Evolutionary conservation across 2,797 vertebrate species (phyloP).

Genomic region (Sternarchorhynchus goeldii): DNA sequence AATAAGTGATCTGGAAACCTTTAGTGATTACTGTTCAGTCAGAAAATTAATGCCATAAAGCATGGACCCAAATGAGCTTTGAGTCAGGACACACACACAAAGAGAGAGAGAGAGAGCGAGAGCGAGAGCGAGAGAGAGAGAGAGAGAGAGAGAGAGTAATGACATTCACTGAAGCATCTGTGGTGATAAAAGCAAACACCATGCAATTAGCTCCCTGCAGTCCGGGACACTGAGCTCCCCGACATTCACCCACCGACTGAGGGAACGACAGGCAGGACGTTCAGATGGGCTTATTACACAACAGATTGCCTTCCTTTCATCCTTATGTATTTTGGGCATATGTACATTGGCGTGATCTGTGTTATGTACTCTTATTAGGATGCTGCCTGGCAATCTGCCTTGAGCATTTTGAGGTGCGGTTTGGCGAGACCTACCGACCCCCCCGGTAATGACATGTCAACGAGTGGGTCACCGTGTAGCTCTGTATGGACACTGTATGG

Average conservation of each 20-base stretch:
- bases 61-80: constrained; percentile 34
- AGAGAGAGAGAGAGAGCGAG: constrained; percentile 31
- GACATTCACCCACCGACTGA: constrained; percentile 34
- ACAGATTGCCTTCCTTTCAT: constrained; percentile 46
- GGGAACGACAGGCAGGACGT: constrained; percentile 42
- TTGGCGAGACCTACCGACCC: not conserved
- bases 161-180: constrained; percentile 52
- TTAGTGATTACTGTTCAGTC: constrained; percentile 58
- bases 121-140: constrained; percentile 36
- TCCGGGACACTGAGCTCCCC: constrained; percentile 41
- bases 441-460: not conserved
- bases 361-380: constrained; percentile 16
- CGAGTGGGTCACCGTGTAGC: not conserved
- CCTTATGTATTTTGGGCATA: constrained; percentile 43
- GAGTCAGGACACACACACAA: constrained; percentile 35
- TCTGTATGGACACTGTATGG: not conserved
- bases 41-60: constrained; percentile 50
- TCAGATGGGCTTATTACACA: constrained; percentile 38
- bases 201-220: constrained; percentile 50
- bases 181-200: constrained; percentile 55
- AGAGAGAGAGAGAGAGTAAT: constrained; percentile 49
- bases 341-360: constrained; percentile 38
- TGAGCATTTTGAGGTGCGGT: not conserved
- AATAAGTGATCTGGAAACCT: constrained; percentile 54
- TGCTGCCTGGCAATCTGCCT: not conserved